phyloP scores from a whole-genome alignment of 2,888 invertebrate genomes.

The Steinernema scapterisci region DNA sequence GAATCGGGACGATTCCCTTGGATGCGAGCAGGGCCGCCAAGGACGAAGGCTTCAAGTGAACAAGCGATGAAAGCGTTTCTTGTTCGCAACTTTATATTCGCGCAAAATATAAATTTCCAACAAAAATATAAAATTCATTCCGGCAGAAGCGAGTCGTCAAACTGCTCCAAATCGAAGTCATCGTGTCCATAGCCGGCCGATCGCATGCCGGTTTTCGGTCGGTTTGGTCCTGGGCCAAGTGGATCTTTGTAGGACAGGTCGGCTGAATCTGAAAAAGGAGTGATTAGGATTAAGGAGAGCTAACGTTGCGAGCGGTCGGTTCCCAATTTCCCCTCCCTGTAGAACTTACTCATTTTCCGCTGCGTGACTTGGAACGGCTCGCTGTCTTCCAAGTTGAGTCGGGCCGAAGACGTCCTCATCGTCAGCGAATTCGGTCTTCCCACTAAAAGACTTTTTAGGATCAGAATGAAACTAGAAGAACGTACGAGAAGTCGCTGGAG shows the following conservation, averaged over 20 bases:
- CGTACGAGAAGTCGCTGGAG: conserved; percentile 35
- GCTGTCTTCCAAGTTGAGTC: conserved; percentile 41
- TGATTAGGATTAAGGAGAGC: background rate
- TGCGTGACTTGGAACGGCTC: conserved; percentile 49
- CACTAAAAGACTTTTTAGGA: background rate
- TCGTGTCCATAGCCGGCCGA: conserved; percentile 70
- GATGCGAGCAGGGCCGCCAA: no score
- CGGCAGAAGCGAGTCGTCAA: conserved; percentile 78
- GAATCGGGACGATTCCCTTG: no score
- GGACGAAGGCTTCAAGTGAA: no score
- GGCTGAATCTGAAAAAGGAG: conserved; percentile 43
- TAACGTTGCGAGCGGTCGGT: background rate
- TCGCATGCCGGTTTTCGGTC: conserved; percentile 72
- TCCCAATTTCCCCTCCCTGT: background rate
- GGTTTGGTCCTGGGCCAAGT: conserved; percentile 69
- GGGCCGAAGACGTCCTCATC: conserved; percentile 30
- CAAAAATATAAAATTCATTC: conserved; percentile 71
- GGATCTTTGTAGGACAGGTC: conserved; percentile 70
- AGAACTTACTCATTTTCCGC: conserved; percentile 49
- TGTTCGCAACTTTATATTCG: no score
- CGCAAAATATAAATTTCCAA: no score
- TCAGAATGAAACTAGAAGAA: background rate
- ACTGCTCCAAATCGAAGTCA: conserved; percentile 74
- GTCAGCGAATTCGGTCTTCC: conserved; percentile 5
- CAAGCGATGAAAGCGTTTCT: no score